Evolutionary conservation across 2,797 vertebrate species (phyloP), one percentile per base, ranked within the genome.

Genomic region (Salarias fasciatus): DNA sequence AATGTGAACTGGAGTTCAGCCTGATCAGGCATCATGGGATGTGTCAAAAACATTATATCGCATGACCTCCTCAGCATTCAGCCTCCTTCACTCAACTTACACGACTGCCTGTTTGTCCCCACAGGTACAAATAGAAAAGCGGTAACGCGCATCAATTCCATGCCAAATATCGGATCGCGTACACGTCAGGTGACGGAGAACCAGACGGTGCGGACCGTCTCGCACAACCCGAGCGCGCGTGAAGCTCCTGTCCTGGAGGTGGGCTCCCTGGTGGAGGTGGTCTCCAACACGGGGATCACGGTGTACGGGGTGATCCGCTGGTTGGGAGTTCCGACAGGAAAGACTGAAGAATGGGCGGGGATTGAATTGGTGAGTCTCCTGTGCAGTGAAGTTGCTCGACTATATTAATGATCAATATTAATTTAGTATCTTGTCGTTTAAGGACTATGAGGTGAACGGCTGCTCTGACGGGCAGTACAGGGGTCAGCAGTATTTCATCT

Each of bases 241-340:
- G 6, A 41, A 13, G 48, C 60, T 9, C 63, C 29, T 8, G 31
- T 14, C 10, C 64, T 94, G 58, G 92, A 94, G 77, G 79, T 90
- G 66, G 93, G 90, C 2, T 94, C 92, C 15, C 63, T 91, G 84
- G 92, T 91, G 80, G 91, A 94, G 79, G 84, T 93, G 53, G 12
- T 68, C 57, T 88, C 89, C 38, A 82, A 75, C 65, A 69, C 59
- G 0, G 86, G 89, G 55, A 33, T 89, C 62, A 86, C 71, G 2
- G 82, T 92, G 54, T 91, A 91, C 0, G 93, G 93, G 18, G 92
- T 93, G 15, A 71, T 94, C 54, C 86, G 56, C 36, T 94, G 93
- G 93, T 72, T 92, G 59, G 93, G 93, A 11, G 30, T 84, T 47
- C 91, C 64, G 1, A 62, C 9, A 10, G 89, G 89, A 38, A 89